Conservation (phyloP, 2,888 invertebrate genomes). For the Euproctis similis region DNA sequence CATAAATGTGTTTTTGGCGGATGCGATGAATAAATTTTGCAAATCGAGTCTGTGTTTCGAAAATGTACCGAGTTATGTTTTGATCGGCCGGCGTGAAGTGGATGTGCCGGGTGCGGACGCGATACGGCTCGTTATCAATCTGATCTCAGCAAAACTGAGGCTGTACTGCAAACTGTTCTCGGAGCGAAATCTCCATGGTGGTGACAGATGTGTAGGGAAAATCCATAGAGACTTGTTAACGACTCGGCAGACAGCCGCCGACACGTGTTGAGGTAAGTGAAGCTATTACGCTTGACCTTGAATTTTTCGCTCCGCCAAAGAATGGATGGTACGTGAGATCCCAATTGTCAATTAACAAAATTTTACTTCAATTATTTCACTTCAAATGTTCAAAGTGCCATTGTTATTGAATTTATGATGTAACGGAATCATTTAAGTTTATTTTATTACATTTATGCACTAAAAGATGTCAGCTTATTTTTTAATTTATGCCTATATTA, state of each 20-base stretch:
- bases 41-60: slow-evolving; percentile 70
- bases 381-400: too few relatives aligned
- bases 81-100: slow-evolving; percentile 64
- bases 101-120: slow-evolving; percentile 60
- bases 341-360: slow-evolving; percentile 17
- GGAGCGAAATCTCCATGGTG: slow-evolving; percentile 26
- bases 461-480: too few relatives aligned
- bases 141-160: slow-evolving; percentile 46
- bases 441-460: too few relatives aligned
- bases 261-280: slow-evolving; percentile 59
- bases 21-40: slow-evolving; percentile 76
- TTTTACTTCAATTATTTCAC: too few relatives aligned
- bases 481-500: too few relatives aligned
- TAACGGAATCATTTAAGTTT: too few relatives aligned
- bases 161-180: slow-evolving; percentile 33
- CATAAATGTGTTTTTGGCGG: slow-evolving; percentile 66
- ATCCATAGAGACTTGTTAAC: slow-evolving; percentile 33
- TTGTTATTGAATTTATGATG: too few relatives aligned
- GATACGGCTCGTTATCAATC: slow-evolving; percentile 39
- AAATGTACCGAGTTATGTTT: slow-evolving; percentile 70
- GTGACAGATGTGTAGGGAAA: slow-evolving; percentile 23
- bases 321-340: too few relatives aligned
- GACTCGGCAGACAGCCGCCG: slow-evolving; percentile 29
- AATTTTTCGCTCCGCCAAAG: slow-evolving; percentile 34
- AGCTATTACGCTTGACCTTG: slow-evolving; percentile 39